Conservation (phyloP, 2,113 vertebrate species). For the Chaetura pelagica region DNA sequence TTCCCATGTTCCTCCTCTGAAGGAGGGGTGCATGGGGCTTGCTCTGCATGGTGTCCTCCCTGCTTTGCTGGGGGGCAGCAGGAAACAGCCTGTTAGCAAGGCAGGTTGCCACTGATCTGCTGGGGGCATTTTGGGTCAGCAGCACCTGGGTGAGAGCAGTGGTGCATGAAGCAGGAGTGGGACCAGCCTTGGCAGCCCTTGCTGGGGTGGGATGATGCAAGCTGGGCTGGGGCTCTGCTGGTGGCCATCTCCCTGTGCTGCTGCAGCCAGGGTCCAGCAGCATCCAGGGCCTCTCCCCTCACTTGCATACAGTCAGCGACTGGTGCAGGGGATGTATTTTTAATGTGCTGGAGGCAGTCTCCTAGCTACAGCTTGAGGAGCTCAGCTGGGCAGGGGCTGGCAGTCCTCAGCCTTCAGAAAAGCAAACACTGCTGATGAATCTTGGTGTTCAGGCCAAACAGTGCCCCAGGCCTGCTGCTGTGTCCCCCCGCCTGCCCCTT, state of each 20-base stretch:
- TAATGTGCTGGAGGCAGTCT: background rate
- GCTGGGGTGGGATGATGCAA: accelerated
- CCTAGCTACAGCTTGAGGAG: constrained; percentile 49
- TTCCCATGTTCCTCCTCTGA: accelerated
- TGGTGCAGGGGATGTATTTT: constrained; percentile 23
- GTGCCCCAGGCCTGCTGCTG: background rate
- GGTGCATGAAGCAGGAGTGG: accelerated
- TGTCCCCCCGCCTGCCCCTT: background rate
- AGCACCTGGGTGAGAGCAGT: background rate
- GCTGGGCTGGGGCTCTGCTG: background rate
- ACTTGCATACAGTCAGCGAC: background rate
- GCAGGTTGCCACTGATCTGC: accelerated
- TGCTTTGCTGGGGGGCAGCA: background rate
- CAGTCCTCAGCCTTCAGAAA: constrained; percentile 6
- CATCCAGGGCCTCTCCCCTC: background rate
- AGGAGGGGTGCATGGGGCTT: background rate
- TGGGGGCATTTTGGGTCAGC: background rate
- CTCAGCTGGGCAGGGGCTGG: constrained; percentile 43
- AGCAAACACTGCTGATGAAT: background rate
- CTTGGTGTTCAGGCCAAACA: background rate
- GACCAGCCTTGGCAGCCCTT: background rate
- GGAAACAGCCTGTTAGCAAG: background rate
- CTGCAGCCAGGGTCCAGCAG: background rate
- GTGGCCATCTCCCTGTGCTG: background rate
- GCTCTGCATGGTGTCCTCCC: accelerated